These are phyloP conservation scores for Trigoniulus corallinus DNA, from an alignment of 1,140 invertebrate species.

Conservation along the genomic window DNA sequence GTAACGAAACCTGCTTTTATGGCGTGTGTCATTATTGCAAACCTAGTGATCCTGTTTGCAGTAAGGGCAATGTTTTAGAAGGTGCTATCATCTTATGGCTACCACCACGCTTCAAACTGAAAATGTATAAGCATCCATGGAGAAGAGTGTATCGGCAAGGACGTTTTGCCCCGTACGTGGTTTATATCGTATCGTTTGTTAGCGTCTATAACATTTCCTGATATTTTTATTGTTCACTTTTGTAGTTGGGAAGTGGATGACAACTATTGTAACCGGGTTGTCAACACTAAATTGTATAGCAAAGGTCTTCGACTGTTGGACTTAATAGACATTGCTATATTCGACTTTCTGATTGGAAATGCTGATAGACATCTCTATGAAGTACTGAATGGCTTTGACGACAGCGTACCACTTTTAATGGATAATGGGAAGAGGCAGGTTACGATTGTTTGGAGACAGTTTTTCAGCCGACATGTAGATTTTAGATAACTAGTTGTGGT, in stretches of 20 bases:
- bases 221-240: neutral
- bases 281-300: slow-evolving; percentile 16
- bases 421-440: slow-evolving; percentile 74
- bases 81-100: slow-evolving; percentile 72
- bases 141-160: slow-evolving; percentile 64
- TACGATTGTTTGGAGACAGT: too few species aligned
- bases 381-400: slow-evolving; percentile 37
- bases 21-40: slow-evolving; percentile 81
- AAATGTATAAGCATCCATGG: slow-evolving; percentile 66
- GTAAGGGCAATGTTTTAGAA: slow-evolving; percentile 45
- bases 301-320: slow-evolving; percentile 46
- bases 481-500: slow-evolving; percentile 7
- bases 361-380: slow-evolving; percentile 88
- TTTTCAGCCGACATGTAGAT: too few species aligned
- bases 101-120: slow-evolving; percentile 43
- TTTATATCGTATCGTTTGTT: neutral
- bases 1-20: slow-evolving; percentile 53
- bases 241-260: slow-evolving; percentile 61
- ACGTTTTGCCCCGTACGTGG: slow-evolving; percentile 38
- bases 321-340: slow-evolving; percentile 68
- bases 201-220: neutral
- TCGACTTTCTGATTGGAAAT: slow-evolving; percentile 89
- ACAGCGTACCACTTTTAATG: slow-evolving; percentile 57
- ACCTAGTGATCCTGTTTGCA: slow-evolving; percentile 62
- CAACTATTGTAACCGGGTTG: slow-evolving; percentile 56